phyloP scores from a whole-genome alignment of 2,797 vertebrate genomes.

The Scolopax rusticola region DNA sequence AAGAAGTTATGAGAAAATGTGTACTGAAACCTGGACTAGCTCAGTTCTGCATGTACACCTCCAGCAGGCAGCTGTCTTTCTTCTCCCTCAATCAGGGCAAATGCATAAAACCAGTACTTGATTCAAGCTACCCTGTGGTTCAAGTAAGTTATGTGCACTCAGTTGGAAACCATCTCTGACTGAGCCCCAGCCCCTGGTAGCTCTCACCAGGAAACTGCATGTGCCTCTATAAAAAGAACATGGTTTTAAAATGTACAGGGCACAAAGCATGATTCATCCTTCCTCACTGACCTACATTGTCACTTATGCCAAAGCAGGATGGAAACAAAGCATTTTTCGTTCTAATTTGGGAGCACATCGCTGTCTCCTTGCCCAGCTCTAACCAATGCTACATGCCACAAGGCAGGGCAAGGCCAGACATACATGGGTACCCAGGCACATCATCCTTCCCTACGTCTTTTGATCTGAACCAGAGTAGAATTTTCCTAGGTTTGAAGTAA shows the following conservation, averaged over 20 bases:
- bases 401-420: neutral
- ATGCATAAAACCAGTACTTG: neutral
- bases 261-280: neutral
- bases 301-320: neutral
- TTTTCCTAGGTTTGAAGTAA: neutral
- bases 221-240: neutral
- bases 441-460: neutral
- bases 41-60: neutral
- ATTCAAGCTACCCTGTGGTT: neutral
- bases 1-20: neutral
- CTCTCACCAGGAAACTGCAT: neutral
- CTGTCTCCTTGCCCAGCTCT: neutral
- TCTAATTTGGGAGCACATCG: neutral
- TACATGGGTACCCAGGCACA: accelerated
- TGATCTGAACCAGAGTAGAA: neutral
- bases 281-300: neutral
- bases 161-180: neutral
- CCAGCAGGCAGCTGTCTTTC: neutral
- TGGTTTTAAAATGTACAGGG: neutral
- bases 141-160: neutral
- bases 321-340: neutral
- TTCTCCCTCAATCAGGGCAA: accelerated
- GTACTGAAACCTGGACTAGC: neutral
- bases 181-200: neutral
- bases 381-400: accelerated